These are phyloP conservation scores for Nestor notabilis DNA, from an alignment of 2,113 vertebrate genomes.

Conservation along the genomic window DNA sequence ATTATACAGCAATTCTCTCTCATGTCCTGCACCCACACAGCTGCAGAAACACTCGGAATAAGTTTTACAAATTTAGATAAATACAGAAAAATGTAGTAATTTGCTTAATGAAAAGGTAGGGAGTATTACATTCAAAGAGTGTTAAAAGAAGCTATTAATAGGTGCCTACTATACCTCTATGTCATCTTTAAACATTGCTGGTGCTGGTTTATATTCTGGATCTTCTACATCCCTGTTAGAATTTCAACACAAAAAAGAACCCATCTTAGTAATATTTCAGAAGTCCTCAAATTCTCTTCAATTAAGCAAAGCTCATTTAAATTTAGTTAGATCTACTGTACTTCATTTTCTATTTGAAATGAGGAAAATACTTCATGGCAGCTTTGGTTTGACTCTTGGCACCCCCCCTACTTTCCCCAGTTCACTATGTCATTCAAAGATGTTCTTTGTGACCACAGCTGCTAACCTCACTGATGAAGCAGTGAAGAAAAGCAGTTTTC, in stretches of 20 bases:
- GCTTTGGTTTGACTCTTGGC: neutral
- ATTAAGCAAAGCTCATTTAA: neutral
- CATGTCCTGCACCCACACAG: neutral
- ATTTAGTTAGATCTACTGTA: neutral
- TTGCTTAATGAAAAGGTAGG: neutral
- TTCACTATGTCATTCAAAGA: neutral
- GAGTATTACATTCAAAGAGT: neutral
- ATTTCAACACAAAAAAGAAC: slow-evolving; percentile 45
- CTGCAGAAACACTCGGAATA: fast-evolving
- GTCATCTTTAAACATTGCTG: slow-evolving; percentile 95
- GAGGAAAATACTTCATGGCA: neutral
- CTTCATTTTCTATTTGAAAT: neutral
- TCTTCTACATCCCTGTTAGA: slow-evolving; percentile 93
- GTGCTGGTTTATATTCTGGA: slow-evolving; percentile 97
- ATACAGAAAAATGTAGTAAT: neutral
- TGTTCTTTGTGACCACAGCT: neutral
- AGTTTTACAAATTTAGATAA: neutral
- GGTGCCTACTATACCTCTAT: slow-evolving; percentile 84
- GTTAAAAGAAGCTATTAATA: neutral
- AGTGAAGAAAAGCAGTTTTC: neutral
- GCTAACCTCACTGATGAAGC: neutral
- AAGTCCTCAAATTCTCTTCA: neutral
- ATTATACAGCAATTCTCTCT: neutral
- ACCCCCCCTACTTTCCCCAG: fast-evolving
- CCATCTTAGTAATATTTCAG: neutral